Evolutionary conservation across 1,140 invertebrate species (phyloP), one percentile per base, ranked within the genome.

Genomic region (Idris sp.): DNA sequence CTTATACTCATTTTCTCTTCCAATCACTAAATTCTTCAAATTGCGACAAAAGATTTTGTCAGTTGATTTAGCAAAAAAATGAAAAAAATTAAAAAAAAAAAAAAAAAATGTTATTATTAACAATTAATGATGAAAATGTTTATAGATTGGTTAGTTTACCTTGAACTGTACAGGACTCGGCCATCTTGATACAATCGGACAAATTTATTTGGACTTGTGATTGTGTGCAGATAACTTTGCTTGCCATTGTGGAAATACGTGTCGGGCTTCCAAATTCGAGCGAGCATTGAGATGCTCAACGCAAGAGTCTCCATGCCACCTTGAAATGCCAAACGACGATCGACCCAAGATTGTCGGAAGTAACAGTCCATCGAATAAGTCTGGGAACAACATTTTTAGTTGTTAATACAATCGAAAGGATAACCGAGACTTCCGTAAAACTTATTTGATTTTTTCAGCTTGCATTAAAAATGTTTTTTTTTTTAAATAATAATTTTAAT

Each of bases 311-410:
- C 88, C 80, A 90, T 90, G 65, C 87, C 86, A 18, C 91, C 90
- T 40, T 89, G 87, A 79, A 93, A 94, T 7, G 92, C 91, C 59
- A 95, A 87, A 30, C 93, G 87, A 62, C 89, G 88, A 83, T 94
- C 93, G 10, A 93, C 90, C 93, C 93, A 95, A 16, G 92, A 92
- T 83, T 95, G 93, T 0, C 90, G 89, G 84, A 96, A 96, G 85
- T 96, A 96, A 82, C 94, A 95, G 83, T 97, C 95, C 92, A 97
- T 95, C 10, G 94, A 95, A 83, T 96, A 97, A 1, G 93, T 93
- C 95, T 96, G 82, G 9, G 87, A 87, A 67, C 3, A 30, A 22
- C 19, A 22, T 22, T 22, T 22, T 22, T 22, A 6, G 6, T 22
- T 22, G n/a, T n/a, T n/a, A n/a, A n/a, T n/a, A n/a, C n/a, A n/a